phyloP scores from a whole-genome alignment of 2,888 invertebrate genomes.

The Zele albiditarsus region DNA sequence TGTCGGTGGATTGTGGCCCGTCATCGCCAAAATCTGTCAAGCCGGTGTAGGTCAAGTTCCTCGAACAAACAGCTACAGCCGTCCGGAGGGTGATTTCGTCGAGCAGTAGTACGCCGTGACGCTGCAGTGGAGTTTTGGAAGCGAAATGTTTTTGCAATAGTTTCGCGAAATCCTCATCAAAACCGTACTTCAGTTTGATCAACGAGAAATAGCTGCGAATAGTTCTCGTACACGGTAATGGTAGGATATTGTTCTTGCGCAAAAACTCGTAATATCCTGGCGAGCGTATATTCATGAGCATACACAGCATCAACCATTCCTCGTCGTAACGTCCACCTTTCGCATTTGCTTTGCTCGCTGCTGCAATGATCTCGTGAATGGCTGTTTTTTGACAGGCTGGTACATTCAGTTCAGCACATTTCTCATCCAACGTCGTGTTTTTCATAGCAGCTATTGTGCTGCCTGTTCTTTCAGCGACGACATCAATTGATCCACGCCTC shows the following conservation, averaged over 20 bases:
- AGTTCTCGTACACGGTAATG: slow-evolving; percentile 28
- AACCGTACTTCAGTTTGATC: slow-evolving; percentile 36
- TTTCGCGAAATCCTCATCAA: slow-evolving; percentile 44
- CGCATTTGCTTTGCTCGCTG: slow-evolving; percentile 8
- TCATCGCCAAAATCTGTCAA: slow-evolving; percentile 51
- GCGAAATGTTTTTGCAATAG: slow-evolving; percentile 32
- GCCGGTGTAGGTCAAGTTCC: slow-evolving; percentile 46
- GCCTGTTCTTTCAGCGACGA: no score
- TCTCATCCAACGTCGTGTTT: neutral
- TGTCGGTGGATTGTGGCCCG: slow-evolving; percentile 34
- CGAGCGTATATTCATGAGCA: slow-evolving; percentile 35
- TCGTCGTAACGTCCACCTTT: slow-evolving; percentile 32
- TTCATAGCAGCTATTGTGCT: neutral
- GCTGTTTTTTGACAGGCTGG: neutral
- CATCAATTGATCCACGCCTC: no score
- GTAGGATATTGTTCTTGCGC: slow-evolving; percentile 26
- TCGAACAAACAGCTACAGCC: slow-evolving; percentile 43
- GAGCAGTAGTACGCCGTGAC: slow-evolving; percentile 44
- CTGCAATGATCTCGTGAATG: slow-evolving; percentile 14
- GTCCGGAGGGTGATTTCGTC: slow-evolving; percentile 51
- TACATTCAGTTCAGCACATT: neutral
- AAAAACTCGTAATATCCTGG: slow-evolving; percentile 17
- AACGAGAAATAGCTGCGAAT: slow-evolving; percentile 32
- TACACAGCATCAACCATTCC: slow-evolving; percentile 34
- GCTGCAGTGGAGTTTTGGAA: slow-evolving; percentile 32